Evolutionary conservation across 2,797 vertebrate genomes (phyloP).

Genomic region (Esox masquinongy): DNA sequence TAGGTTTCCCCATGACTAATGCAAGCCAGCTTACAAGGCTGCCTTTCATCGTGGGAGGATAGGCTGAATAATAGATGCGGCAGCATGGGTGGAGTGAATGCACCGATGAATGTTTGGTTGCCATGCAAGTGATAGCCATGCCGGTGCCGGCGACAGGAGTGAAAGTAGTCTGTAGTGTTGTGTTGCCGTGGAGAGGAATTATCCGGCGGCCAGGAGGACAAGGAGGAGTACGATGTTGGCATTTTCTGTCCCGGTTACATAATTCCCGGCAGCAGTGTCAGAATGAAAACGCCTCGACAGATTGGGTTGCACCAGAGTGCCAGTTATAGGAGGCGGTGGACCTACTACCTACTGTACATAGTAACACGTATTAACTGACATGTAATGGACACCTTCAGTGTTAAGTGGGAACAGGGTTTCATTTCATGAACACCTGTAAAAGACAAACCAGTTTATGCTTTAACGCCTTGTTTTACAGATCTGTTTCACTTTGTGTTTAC

Average conservation of each 20-base stretch:
- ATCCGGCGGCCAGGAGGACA: conserved; percentile 14
- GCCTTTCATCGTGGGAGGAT: conserved; percentile 57
- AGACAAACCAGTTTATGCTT: background rate
- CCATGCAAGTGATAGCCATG: conserved; percentile 73
- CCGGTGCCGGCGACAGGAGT: conserved; percentile 67
- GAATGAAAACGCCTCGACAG: conserved; percentile 18
- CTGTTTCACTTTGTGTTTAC: background rate
- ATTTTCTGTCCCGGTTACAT: conserved; percentile 46
- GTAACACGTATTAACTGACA: background rate
- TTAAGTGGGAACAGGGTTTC: background rate
- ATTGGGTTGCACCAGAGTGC: conserved; percentile 8
- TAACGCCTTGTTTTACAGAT: background rate
- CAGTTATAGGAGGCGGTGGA: conserved; percentile 2
- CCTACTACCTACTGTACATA: conserved; percentile 5
- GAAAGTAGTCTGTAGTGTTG: conserved; percentile 72
- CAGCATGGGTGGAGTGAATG: conserved; percentile 51
- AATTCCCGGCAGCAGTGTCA: conserved; percentile 38
- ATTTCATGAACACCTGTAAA: background rate
- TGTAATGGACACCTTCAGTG: background rate
- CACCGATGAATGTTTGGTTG: conserved; percentile 64
- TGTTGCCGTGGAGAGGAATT: conserved; percentile 57
- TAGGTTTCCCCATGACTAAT: conserved; percentile 15
- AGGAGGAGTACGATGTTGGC: conserved; percentile 35
- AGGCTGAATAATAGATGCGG: conserved; percentile 76
- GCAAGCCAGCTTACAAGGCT: conserved; percentile 50